Base-by-base conservation (phyloP, 1,140 invertebrate genomes). In the Lasioglossum albipes region DNA sequence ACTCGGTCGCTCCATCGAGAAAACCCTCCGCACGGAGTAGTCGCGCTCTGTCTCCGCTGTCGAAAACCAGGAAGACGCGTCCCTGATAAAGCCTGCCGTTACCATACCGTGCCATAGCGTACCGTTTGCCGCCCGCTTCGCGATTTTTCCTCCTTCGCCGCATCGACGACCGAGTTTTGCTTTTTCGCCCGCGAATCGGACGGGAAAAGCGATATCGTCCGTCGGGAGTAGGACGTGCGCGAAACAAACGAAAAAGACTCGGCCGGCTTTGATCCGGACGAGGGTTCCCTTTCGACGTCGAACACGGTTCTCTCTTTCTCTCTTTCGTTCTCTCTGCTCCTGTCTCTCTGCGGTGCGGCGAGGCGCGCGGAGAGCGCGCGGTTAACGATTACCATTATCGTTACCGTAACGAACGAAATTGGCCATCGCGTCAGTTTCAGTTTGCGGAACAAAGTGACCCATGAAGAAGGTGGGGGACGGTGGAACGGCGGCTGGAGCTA, bases 341-440 rank as follows among this genome's bases (percentile, higher is more conserved):
- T 54, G 16, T 54, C 52, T 54, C 13, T 54, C 52, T n/a, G 57
- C 57, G 57, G 20, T 20, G 7, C 57, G 57, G 57, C 57, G n/a
- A n/a, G 57, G 57, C 13, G 52, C 52, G 49, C 36, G 10, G 68
- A 22, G 65, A 69, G 70, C 83, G 73, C 75, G 80, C 79, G 76
- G 83, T 84, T 88, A 89, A 87, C 89, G 86, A 88, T 88, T 86
- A 87, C 79, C 76, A 80, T 89, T 86, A 87, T 83, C 84, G 87
- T 90, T 89, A 88, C 72, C 82, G 76, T 87, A 86, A 89, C 85
- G 75, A 81, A 86, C 82, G 82, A 69, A 90, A 89, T 83, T 86
- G 78, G 74, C 84, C 72, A 80, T 88, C 83, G 86, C 86, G 88
- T 87, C 85, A 87, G 88, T 88, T 90, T 87, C 83, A 84, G 84